Base-by-base conservation (phyloP, 2,113 vertebrate genomes). In the Penelope pileata region DNA sequence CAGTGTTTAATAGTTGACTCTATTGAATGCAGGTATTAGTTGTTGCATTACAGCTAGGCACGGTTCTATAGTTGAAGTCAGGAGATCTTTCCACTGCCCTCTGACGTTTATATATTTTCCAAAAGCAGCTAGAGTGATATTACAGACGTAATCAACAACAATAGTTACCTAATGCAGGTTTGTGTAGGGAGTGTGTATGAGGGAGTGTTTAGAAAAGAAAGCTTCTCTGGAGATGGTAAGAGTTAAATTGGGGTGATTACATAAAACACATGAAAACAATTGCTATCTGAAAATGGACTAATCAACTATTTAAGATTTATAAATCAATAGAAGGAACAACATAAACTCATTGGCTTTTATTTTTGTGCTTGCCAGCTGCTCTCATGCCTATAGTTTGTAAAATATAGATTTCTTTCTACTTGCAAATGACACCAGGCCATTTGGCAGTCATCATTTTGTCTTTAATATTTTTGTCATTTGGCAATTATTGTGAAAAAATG, bases 401-500 rank as follows among this genome's bases (percentile, higher is more conserved):
- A 98, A 97, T 96, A 95, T 66, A 82, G 82, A 91, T 96, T 96
- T 98, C 89, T 94, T 97, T 83, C 83, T 95, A 88, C 91, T 94
- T 96, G 94, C 85, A 98, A 97, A 97, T 96, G 92, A 97, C 90
- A 98, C 94, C 74, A 95, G 96, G 88, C 93, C 95, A 96, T 98
- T 98, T 98, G 97, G 91, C 95, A 98, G 95, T 95, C 97, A 97
- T 97, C 96, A 97, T 93, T 98, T 98, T 98, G 68, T 96, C 95
- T 97, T 98, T 97, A 97, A 96, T 96, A 97, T 98, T 96, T 98
- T 96, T 97, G 93, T 98, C 96, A 96, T 98, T 98, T 97, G 96
- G 94, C 96, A 97, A 97, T 97, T 97, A 97, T 97, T 97, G 94
- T 97, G 93, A 97, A 98, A 97, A 98, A 98, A 96, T 92, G 91